These are phyloP conservation scores for Acropora yongei DNA, from an alignment of 64 coral and sea anemone species.

Conservation along the genomic window DNA sequence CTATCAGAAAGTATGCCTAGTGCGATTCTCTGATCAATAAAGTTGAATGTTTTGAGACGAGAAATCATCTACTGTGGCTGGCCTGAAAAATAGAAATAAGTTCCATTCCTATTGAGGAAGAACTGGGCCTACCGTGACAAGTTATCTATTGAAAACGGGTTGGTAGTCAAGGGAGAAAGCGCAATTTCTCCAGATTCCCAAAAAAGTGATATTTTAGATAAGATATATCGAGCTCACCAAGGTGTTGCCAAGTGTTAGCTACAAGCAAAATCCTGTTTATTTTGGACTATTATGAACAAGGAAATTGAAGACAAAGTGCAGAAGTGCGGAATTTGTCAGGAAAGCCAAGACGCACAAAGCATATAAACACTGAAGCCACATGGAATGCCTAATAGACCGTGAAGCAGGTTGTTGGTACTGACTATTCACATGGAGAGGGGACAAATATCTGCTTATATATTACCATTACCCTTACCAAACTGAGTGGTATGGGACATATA, in stretches of 20 bases:
- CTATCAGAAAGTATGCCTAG: not conserved
- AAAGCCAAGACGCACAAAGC: not conserved
- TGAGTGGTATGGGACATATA: too few relatives aligned
- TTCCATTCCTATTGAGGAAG: slow-evolving; percentile 14
- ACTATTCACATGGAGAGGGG: slow-evolving; percentile 5
- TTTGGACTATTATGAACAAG: slow-evolving; percentile 1
- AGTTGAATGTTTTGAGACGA: not conserved
- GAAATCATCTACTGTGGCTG: slow-evolving; percentile 42
- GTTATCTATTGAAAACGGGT: too few relatives aligned
- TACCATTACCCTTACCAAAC: not conserved
- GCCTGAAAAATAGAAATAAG: too few relatives aligned
- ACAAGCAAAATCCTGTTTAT: not conserved
- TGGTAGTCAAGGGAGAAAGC: slow-evolving; percentile 17
- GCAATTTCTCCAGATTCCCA: slow-evolving; percentile 16
- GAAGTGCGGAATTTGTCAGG: slow-evolving; percentile 11
- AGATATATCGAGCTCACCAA: too few relatives aligned
- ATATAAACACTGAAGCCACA: slow-evolving; percentile 1
- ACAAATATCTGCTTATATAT: slow-evolving; percentile 6
- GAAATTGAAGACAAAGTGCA: not conserved
- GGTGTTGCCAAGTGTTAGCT: too few relatives aligned
- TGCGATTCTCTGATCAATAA: not conserved
- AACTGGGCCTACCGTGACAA: slow-evolving; percentile 51
- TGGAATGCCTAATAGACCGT: not conserved
- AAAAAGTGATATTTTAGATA: not conserved
- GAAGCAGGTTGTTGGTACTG: not conserved